Evolutionary conservation across 2,797 vertebrate species (phyloP), one percentile per base, ranked within the genome.

Genomic region (Microcaecilia unicolor): DNA sequence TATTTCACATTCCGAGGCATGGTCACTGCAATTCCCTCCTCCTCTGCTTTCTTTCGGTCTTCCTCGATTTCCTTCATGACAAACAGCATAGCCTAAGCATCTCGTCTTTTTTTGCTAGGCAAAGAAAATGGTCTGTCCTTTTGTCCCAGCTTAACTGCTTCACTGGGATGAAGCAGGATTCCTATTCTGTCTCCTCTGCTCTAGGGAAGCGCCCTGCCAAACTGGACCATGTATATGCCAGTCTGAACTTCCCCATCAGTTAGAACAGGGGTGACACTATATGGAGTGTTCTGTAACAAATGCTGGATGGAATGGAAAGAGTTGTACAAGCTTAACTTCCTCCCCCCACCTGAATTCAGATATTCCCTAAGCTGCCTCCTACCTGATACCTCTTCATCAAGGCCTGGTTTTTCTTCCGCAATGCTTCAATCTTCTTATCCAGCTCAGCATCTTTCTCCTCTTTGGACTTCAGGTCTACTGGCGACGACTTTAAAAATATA

Each of bases 361-460:
- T n/a, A n/a, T n/a, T n/a, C n/a, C n/a, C n/a, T n/a, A n/a, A n/a
- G n/a, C n/a, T n/a, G n/a, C n/a, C n/a, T n/a, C n/a, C 37, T 45
- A 94, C 92, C 87, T 95, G 85, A 51, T 96, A 89, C 33, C 92
- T 70, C 53, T 74, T 84, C 41, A 97, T 81, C 22, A 95, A 73
- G 22, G 91, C 92, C 51, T 92, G 84, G 15, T 95, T 97, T 66
- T 95, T 97, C 64, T 90, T 86, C 10, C 89, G 74, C 45, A 97
- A 67, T 5, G 92, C 92, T 70, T 93, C 91, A 1, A 97, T 95
- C 13, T 88, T 72, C 46, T 56, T 74, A 71, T 97, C 92, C 56
- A 97, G 28, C 61, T 91, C 92, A 0, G 88, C 91, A 22, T 94
- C 91, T 46, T 93, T 94, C 62, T 93, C 91, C 54, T 93, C 90